Conservation (phyloP, 2,888 invertebrate species). For the Daptonema setosum region DNA sequence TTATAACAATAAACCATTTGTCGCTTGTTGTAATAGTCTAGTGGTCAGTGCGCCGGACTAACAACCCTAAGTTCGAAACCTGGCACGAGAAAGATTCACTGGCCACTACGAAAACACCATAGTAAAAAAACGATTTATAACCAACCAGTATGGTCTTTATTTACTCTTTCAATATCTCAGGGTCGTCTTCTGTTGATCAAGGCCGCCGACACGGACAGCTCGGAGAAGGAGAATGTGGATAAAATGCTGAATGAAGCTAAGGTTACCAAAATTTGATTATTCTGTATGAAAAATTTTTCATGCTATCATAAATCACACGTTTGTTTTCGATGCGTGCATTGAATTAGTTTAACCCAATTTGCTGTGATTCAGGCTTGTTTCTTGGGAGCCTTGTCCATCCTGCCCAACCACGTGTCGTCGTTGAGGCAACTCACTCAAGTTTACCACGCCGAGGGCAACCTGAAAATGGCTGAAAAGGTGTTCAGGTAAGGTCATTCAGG, state of each 20-base stretch:
- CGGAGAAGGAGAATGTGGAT: neutral
- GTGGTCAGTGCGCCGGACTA: neutral
- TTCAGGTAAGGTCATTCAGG: conserved; percentile 34
- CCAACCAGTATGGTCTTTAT: no score
- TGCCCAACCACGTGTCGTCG: conserved; percentile 75
- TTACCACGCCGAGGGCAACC: conserved; percentile 68
- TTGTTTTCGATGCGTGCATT: no score
- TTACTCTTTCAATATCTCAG: no score
- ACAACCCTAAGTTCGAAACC: neutral
- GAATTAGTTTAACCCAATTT: no score
- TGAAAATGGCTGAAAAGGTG: conserved; percentile 75
- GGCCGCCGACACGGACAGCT: neutral
- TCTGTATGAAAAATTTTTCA: no score
- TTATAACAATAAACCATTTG: no score
- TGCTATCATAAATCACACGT: no score
- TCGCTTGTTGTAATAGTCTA: neutral
- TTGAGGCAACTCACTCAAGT: conserved; percentile 60
- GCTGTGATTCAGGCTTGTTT: conserved; percentile 67
- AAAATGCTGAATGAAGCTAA: conserved; percentile 32
- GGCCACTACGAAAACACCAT: neutral
- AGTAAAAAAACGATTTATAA: conserved; percentile 1
- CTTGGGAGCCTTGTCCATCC: conserved; percentile 76
- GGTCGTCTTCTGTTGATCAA: conserved; percentile 1
- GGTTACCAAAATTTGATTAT: no score
- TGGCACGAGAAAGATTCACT: neutral